Evolutionary conservation across 2,888 invertebrate genomes (phyloP).

Genomic region (Pseudanteris insignis): DNA sequence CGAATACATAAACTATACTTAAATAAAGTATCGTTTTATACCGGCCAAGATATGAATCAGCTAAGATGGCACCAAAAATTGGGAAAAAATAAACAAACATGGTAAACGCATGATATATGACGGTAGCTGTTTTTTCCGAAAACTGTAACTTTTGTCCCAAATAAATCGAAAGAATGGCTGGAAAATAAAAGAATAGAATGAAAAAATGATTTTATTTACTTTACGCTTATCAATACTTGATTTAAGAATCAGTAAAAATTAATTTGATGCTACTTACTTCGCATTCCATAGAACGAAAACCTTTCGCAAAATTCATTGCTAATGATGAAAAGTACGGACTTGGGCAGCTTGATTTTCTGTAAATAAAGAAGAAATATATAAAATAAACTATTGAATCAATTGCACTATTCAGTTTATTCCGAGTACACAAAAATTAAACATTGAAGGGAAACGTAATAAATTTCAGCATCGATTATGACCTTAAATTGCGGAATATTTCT

Average conservation of each 20-base stretch:
- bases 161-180: constrained; percentile 93
- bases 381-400: too few relatives aligned
- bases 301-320: constrained; percentile 98
- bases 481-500: too few relatives aligned
- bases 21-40: constrained; percentile 90
- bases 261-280: constrained; percentile 77
- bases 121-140: constrained; percentile 78
- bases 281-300: constrained; percentile 97
- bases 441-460: too few relatives aligned
- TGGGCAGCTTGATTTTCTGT: constrained; percentile 82
- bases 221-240: not conserved
- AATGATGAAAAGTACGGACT: constrained; percentile 90
- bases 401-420: too few relatives aligned
- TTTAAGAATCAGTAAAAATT: not conserved
- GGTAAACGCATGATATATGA: constrained; percentile 88
- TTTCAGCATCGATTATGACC: too few relatives aligned
- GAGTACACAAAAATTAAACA: too few relatives aligned
- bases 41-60: constrained; percentile 92
- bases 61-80: constrained; percentile 89
- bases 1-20: constrained; percentile 85
- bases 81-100: constrained; percentile 92
- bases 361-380: constrained; percentile 9
- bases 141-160: constrained; percentile 81
- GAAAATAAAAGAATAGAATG: constrained; percentile 55
- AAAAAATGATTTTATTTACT: constrained; percentile 5